These are phyloP conservation scores for Helarctos malayanus DNA, from an alignment of 2,797 vertebrate genomes.

Conservation along the genomic window DNA sequence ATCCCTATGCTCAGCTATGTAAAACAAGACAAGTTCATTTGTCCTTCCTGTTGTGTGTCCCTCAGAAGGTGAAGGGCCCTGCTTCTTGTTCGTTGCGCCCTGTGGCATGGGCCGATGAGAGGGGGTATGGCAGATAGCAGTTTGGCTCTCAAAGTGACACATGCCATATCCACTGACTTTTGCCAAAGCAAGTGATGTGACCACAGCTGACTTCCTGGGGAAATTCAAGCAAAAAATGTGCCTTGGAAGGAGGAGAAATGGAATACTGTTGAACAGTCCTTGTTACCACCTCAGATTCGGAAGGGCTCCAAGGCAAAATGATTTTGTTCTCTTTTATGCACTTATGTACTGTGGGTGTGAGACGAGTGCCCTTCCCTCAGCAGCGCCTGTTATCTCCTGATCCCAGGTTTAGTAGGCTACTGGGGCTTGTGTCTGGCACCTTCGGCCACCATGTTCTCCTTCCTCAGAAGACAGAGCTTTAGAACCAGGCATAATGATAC, in stretches of 20 bases:
- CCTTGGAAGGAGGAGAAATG: not conserved
- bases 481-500: not conserved
- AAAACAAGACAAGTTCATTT: not conserved
- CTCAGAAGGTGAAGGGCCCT: not conserved
- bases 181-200: not conserved
- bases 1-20: not conserved
- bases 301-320: not conserved
- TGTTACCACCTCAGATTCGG: not conserved
- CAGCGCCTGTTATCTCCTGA: fast-evolving
- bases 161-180: not conserved
- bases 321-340: not conserved
- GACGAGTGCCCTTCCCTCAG: not conserved
- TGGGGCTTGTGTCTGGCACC: not conserved
- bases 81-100: not conserved
- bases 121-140: not conserved
- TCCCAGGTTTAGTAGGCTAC: not conserved
- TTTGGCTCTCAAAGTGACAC: not conserved
- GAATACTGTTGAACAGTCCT: not conserved
- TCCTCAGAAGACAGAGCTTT: not conserved
- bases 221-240: not conserved
- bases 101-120: not conserved
- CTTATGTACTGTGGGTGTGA: not conserved
- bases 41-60: fast-evolving
- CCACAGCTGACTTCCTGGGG: not conserved
- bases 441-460: not conserved